Evolutionary conservation across 1,140 invertebrate species (phyloP).

Genomic region (Conopomorpha cramerella): DNA sequence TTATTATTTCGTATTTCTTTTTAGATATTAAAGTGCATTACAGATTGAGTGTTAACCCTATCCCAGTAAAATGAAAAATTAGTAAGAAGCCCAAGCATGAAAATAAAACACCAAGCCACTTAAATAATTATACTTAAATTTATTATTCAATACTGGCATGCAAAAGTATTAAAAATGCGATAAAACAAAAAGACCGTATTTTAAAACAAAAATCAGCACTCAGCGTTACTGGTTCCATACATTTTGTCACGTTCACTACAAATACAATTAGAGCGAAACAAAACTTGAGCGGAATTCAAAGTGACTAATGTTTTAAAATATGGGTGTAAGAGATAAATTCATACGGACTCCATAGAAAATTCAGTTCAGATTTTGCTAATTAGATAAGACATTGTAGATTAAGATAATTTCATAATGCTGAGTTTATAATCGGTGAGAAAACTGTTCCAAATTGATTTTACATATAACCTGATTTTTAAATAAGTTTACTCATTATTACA

Average conservation of each 20-base stretch:
- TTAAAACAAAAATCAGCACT: too few species aligned
- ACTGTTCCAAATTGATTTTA: slow-evolving; percentile 55
- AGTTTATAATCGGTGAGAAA: slow-evolving; percentile 37
- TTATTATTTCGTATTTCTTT: neutral
- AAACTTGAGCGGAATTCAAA: too few species aligned
- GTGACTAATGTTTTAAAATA: too few species aligned
- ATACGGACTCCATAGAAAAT: slow-evolving; percentile 35
- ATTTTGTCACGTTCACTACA: too few species aligned
- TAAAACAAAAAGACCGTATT: slow-evolving; percentile 40
- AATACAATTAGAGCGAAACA: too few species aligned
- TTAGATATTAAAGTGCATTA: slow-evolving; percentile 1
- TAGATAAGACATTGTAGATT: slow-evolving; percentile 16
- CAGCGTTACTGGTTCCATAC: too few species aligned
- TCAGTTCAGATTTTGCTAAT: slow-evolving; percentile 30
- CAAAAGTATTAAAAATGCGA: slow-evolving; percentile 44
- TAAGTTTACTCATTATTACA: slow-evolving; percentile 40
- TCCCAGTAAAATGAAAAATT: too few species aligned
- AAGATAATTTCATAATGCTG: slow-evolving; percentile 52
- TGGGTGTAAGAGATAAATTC: too few species aligned
- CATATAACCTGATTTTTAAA: slow-evolving; percentile 51
- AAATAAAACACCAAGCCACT: slow-evolving; percentile 37
- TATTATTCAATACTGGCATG: slow-evolving; percentile 51
- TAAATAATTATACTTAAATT: slow-evolving; percentile 57
- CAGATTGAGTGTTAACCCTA: neutral
- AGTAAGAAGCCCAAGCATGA: neutral